Evolutionary conservation across 2,113 vertebrate genomes (phyloP), one percentile per base, ranked within the genome.

Genomic region (Corydoras sp.): DNA sequence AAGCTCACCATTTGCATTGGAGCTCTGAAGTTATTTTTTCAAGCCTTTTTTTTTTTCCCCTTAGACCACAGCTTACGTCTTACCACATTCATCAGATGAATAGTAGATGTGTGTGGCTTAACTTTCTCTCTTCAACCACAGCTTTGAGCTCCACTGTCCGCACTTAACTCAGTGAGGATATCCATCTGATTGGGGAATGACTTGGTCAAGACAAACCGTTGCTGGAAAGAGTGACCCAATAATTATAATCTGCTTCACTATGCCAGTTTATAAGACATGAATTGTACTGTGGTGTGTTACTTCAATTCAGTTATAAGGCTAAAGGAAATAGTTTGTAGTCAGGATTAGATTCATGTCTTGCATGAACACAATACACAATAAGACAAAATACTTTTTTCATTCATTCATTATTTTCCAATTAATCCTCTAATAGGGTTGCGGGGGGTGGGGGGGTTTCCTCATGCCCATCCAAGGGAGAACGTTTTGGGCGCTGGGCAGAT

Each of bases 21-120:
- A 73, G 50, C 62, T 53, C 62, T 56, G 11, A 60, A 62, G 62
- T 85, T 78, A 63, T 30, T 74, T 58, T 67, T 48, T 51, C 29
- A 65, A 56, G 50, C 5, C n/a, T 76, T 83, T 79, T 68, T 81
- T 76, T 79, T 69, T 74, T 64, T 65, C 68, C 18, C 18, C 18
- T 43, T 8, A 43, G 76, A 79, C 79, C 79, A 69, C 70, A 48
- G 65, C 76, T 30, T 80, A 83, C 59, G 78, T 62, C 79, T 69
- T 58, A 84, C 86, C 83, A 65, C 85, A 82, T 81, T 74, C 78
- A 68, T 71, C 55, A 73, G 62, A 55, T 76, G 79, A 69, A 80
- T 72, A 61, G 77, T 78, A 79, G 72, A 73, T 58, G 61, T 69
- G 66, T 60, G 48, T 61, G 49, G 65, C 61, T 81, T 79, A 82